Conservation (phyloP, 2,888 invertebrate genomes). For the Bembecia ichneumoniformis region DNA sequence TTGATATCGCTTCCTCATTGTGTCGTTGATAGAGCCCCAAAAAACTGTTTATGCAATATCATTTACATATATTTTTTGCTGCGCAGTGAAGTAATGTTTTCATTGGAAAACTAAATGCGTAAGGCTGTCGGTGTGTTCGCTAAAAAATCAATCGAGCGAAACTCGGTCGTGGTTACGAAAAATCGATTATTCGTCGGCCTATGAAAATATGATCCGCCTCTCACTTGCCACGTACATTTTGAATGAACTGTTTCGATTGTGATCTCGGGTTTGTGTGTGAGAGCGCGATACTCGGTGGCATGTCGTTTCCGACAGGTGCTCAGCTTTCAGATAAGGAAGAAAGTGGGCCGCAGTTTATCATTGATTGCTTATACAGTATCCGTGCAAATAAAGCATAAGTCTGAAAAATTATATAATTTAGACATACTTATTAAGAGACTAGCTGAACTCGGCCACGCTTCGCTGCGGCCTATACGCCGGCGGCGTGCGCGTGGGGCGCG, state of each 20-base stretch:
- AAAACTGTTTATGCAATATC: conserved; percentile 7
- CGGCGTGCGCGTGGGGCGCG: too few relatives aligned
- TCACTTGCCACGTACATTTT: conserved; percentile 13
- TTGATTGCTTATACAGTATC: conserved; percentile 3
- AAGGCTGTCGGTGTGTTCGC: conserved; percentile 7
- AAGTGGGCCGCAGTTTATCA: conserved; percentile 6
- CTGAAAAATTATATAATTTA: too few relatives aligned
- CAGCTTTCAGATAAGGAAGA: conserved; percentile 7
- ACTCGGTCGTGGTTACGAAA: conserved; percentile 13
- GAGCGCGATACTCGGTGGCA: conserved; percentile 18
- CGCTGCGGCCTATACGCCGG: too few relatives aligned
- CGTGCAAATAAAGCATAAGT: too few relatives aligned
- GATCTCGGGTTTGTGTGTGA: conserved; percentile 17
- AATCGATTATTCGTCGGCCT: conserved; percentile 16
- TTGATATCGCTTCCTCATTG: background rate
- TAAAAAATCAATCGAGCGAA: conserved; percentile 14
- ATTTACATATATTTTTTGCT: conserved; percentile 7
- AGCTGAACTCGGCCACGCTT: too few relatives aligned
- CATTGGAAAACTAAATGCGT: conserved; percentile 3
- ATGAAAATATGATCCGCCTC: conserved; percentile 18
- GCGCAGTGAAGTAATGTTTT: background rate
- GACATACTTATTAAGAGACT: too few relatives aligned
- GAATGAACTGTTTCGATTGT: conserved; percentile 18
- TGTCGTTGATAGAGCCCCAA: conserved; percentile 3
- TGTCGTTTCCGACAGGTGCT: conserved; percentile 25